A percentile compares a stretch with the other conserved stretches of the same genome.
Evolutionary conservation across 2,113 vertebrate genomes (phyloP).

Genomic region (Chionomys nivalis): DNA sequence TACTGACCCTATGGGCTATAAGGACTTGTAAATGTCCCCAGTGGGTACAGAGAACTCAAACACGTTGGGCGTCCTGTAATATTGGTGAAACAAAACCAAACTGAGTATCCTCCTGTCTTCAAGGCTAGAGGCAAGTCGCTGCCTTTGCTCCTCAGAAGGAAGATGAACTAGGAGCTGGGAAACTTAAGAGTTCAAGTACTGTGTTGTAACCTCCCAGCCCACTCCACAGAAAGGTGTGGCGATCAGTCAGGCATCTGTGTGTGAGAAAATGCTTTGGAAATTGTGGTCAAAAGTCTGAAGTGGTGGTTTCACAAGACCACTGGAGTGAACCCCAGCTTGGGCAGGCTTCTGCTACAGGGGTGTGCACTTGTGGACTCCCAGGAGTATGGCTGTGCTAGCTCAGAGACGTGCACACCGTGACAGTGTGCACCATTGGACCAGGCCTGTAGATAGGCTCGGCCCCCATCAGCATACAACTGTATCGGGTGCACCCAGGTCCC

Average conservation of each 20-base stretch:
- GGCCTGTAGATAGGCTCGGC: background rate
- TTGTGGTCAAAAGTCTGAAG: background rate
- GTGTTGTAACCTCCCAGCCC: background rate
- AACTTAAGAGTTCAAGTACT: background rate
- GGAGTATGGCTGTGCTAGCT: background rate
- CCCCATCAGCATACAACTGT: rapidly evolving
- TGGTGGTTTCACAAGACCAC: background rate
- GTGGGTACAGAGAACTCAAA: background rate
- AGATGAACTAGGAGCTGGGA: background rate
- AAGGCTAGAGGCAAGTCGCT: background rate
- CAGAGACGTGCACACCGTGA: rapidly evolving
- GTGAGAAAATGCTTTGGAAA: background rate
- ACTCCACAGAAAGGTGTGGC: background rate
- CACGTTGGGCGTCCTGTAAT: background rate
- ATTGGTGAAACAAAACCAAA: background rate
- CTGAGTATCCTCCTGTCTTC: background rate
- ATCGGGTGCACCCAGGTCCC: background rate
- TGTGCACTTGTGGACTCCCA: rapidly evolving
- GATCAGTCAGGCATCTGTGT: background rate
- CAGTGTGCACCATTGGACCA: background rate
- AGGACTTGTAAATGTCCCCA: background rate
- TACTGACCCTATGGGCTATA: background rate
- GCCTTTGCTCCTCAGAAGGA: background rate
- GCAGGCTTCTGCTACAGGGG: background rate
- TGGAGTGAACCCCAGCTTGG: background rate